Evolutionary conservation across 2,888 invertebrate species (phyloP).

Genomic region (Euphydryas editha): DNA sequence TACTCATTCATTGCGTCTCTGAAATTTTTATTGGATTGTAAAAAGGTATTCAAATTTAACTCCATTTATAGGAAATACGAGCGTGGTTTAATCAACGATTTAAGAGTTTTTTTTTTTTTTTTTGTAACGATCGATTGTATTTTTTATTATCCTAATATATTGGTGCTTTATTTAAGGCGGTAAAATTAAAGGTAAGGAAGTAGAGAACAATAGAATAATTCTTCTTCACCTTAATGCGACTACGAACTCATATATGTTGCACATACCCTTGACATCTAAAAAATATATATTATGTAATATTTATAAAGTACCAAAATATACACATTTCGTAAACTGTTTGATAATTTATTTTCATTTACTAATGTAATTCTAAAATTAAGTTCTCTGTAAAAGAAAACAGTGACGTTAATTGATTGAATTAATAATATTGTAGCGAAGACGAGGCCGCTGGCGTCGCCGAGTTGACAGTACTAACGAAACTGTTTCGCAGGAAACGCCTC

Average conservation of each 20-base stretch:
- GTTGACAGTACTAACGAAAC: conserved; percentile 60
- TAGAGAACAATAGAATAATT: conserved; percentile 9
- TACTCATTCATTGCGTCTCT: conserved; percentile 69
- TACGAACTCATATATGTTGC: background rate
- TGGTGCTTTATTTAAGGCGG: conserved; percentile 10
- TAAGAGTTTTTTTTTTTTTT: conserved; percentile 25
- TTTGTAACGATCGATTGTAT: conserved; percentile 33
- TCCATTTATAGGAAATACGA: conserved; percentile 41
- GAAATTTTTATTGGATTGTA: conserved; percentile 72
- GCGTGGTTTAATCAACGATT: conserved; percentile 42
- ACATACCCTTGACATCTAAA: background rate
- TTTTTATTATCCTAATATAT: conserved; percentile 29
- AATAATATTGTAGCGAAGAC: conserved; percentile 55
- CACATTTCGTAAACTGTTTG: conserved; percentile 2
- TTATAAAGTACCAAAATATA: background rate
- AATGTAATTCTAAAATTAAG: conserved; percentile 25
- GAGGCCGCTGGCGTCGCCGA: conserved; percentile 54
- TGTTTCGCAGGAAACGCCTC: conserved; percentile 51
- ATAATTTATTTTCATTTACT: conserved; percentile 2
- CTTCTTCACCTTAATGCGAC: background rate
- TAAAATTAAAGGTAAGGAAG: conserved; percentile 15
- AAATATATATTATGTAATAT: background rate
- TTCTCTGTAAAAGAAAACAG: conserved; percentile 49
- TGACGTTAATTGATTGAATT: conserved; percentile 69
- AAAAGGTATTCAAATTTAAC: conserved; percentile 52